These are phyloP conservation scores for Psittacus erithacus DNA, from an alignment of 2,113 vertebrate species.

Conservation along the genomic window DNA sequence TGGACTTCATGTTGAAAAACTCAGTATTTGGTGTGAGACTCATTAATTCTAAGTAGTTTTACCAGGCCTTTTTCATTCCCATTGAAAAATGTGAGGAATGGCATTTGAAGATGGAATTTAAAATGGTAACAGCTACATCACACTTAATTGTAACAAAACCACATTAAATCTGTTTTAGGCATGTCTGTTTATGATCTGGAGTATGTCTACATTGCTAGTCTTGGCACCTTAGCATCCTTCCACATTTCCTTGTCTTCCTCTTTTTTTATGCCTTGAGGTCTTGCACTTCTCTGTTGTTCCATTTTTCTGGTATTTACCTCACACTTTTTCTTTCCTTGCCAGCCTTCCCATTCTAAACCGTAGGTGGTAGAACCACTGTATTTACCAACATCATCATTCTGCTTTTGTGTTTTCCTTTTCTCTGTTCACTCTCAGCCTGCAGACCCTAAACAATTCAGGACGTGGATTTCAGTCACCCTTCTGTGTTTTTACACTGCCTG, in stretches of 20 bases:
- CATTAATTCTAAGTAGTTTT: background rate
- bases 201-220: background rate
- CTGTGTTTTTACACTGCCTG: background rate
- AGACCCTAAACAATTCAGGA: background rate
- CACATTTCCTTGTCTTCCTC: background rate
- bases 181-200: background rate
- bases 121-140: background rate
- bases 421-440: background rate
- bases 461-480: background rate
- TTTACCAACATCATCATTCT: background rate
- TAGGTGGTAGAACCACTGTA: background rate
- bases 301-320: background rate
- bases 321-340: background rate
- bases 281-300: background rate
- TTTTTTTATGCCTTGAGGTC: background rate
- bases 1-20: background rate
- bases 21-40: accelerated
- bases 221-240: background rate
- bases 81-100: background rate
- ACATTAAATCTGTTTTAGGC: background rate
- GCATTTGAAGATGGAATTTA: background rate
- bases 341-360: background rate
- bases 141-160: background rate
- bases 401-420: background rate
- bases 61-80: background rate